Base-by-base conservation (phyloP, 2,888 invertebrate genomes). In the Euplexia lucipara region DNA sequence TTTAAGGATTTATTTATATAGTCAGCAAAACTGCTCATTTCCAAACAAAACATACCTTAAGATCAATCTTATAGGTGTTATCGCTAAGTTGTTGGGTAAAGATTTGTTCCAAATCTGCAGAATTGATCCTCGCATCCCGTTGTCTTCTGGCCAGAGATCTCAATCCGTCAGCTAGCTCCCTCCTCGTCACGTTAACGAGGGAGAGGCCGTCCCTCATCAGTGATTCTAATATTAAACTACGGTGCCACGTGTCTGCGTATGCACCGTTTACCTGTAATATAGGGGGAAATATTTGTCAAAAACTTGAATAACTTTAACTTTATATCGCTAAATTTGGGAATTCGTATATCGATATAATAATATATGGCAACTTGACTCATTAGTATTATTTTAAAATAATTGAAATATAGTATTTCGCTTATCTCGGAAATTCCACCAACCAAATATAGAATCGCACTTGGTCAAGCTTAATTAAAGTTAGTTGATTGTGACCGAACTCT, bases 201-300 rank as follows among this genome's bases (percentile, higher is more conserved):
- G 93, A 91, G 67, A 95, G 88, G 0, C 96, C 94, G 86, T 96
- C 95, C 56, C 95, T 91, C 83, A 96, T 91, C 71, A 95, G 85
- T 1, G 91, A 88, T 74, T 95, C 94, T n/a, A 96, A 83, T 35
- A 92, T 87, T 54, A 95, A 85, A 1, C 96, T 93, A 12, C 95
- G 93, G 58, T 96, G 95, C 96, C 96, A 96, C 58, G 96, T 94
- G 79, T 97, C 96, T 41, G 96, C 95, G 83, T 96, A 96, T 83
- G 96, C 96, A 71, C 96, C 96, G 79, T 96, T 96, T 41, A 96
- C 96, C 96, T 97, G 79, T 14, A 59, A 59, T 22, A 35, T 39
- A 32, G 16, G 16, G 8, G 32, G 42, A 34, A 0, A 10, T 44
- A 26, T 26, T 26, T 0, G 37, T 34, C 22, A 16, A 34, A 48